Percentiles rank a stretch among this genome's conserved stretches.
These are phyloP conservation scores for Camelus bactrianus DNA, from an alignment of 2,113 vertebrate species.

Conservation along the genomic window DNA sequence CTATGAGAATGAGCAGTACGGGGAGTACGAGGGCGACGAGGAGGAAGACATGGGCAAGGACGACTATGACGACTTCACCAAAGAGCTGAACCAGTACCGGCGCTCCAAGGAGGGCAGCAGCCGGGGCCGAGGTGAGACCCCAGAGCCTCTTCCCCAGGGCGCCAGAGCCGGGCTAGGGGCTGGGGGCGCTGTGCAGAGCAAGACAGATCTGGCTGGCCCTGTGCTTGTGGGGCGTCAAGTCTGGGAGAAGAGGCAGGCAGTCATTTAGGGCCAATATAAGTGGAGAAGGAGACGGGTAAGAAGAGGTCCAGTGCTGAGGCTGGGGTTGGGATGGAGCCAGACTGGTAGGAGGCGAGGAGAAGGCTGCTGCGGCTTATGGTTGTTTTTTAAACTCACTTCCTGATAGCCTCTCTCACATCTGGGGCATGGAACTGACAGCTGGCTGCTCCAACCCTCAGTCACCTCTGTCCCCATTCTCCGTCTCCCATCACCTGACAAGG, in stretches of 20 bases:
- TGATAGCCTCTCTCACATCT: neutral
- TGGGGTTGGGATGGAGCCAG: neutral
- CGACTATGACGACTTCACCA: constrained; percentile 95
- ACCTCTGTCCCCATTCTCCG: neutral
- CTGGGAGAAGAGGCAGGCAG: neutral
- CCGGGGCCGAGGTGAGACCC: constrained; percentile 81
- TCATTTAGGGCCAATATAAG: neutral
- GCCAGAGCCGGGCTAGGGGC: rapidly evolving
- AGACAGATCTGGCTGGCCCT: rapidly evolving
- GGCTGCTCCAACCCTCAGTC: neutral
- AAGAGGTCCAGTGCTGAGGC: neutral
- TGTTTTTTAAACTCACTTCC: neutral
- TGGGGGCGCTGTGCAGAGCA: rapidly evolving
- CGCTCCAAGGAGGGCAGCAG: constrained; percentile 93
- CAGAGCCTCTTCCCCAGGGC: rapidly evolving
- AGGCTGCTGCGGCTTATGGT: neutral
- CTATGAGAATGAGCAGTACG: constrained; percentile 92
- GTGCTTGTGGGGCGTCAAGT: rapidly evolving
- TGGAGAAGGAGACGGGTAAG: rapidly evolving
- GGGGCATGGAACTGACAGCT: neutral
- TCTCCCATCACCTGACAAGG: neutral
- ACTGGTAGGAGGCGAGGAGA: neutral
- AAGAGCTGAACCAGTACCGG: constrained; percentile 96
- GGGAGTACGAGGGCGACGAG: constrained; percentile 91
- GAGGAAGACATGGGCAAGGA: constrained; percentile 93